Conservation (phyloP, 2,113 vertebrate genomes). For the Narcine bancroftii region DNA sequence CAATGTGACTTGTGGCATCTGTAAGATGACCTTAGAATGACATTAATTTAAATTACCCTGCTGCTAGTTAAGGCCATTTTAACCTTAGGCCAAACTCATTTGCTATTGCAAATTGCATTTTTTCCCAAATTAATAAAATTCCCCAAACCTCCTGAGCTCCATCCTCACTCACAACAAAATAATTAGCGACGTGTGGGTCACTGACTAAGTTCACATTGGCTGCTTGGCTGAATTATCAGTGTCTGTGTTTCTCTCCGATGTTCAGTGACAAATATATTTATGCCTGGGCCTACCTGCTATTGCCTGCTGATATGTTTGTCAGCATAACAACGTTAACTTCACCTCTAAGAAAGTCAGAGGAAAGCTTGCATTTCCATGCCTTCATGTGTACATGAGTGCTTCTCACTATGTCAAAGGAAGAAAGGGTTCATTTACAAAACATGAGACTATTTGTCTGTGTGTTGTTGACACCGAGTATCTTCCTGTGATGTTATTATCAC, state of each 20-base stretch:
- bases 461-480: too few species aligned
- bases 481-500: too few species aligned
- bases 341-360: too few species aligned
- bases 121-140: conserved; percentile 25
- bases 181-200: neutral
- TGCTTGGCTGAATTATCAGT: neutral
- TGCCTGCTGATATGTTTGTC: neutral
- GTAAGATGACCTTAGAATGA: neutral
- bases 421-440: too few species aligned
- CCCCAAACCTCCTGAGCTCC: conserved; percentile 16
- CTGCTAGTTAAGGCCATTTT: conserved; percentile 11
- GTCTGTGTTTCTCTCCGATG: neutral
- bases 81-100: conserved; percentile 28
- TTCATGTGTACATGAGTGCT: too few species aligned
- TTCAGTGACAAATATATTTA: neutral
- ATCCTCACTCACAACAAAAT: neutral
- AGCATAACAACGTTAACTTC: too few species aligned
- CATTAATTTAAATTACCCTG: conserved; percentile 32
- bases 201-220: neutral
- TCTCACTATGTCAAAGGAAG: too few species aligned
- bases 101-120: conserved; percentile 23
- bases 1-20: neutral
- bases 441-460: too few species aligned
- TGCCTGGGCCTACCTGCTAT: neutral
- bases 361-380: too few species aligned